These are phyloP conservation scores for Micromussa lordhowensis DNA, from an alignment of 92 coral and sea anemone genomes.

Conservation along the genomic window DNA sequence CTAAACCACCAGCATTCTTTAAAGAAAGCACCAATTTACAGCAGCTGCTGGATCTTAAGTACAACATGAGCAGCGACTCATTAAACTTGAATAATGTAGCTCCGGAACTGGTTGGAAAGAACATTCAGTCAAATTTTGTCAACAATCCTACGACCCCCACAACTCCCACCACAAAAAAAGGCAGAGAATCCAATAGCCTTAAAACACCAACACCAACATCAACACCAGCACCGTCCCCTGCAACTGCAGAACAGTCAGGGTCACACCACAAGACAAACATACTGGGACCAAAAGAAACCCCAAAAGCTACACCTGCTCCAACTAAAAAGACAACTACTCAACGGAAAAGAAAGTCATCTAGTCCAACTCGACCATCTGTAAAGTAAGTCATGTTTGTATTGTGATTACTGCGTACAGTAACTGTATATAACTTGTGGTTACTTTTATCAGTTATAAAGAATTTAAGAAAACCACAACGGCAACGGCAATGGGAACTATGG, in stretches of 20 bases:
- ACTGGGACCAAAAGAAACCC: not conserved
- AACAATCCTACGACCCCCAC: not conserved
- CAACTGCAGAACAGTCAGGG: not conserved
- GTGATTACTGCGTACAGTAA: not conserved
- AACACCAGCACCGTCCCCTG: not conserved
- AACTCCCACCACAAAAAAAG: not conserved
- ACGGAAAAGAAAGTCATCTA: not conserved
- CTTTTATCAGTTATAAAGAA: too few relatives aligned
- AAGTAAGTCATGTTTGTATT: not conserved
- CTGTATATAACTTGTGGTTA: too few relatives aligned
- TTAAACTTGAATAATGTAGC: constrained; percentile 17
- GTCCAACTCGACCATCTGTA: not conserved
- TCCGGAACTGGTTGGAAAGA: not conserved
- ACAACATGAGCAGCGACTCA: constrained; percentile 77
- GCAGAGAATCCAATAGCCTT: not conserved
- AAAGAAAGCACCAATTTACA: constrained; percentile 85
- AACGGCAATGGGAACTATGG: constrained; percentile 27
- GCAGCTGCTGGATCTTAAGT: constrained; percentile 78
- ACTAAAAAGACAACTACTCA: not conserved
- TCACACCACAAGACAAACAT: not conserved
- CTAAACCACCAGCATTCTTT: constrained; percentile 89
- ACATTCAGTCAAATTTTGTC: not conserved
- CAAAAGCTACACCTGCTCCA: not conserved
- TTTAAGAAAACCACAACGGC: too few relatives aligned
- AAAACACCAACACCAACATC: not conserved